Evolutionary conservation across 2,797 vertebrate genomes (phyloP).

Genomic region (Catharus ustulatus): DNA sequence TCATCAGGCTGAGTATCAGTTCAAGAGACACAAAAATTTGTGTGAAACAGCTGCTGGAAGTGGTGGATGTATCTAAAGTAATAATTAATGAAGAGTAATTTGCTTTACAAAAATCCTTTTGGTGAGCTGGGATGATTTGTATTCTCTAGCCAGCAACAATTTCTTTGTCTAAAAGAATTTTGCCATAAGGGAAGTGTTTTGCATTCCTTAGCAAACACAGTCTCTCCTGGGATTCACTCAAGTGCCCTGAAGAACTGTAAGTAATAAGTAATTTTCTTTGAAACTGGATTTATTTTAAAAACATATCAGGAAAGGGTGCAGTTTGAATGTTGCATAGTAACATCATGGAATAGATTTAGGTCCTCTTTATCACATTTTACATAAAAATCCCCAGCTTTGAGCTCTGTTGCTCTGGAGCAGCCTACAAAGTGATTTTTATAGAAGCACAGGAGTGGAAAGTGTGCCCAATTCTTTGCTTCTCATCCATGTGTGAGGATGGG

Average conservation of each 20-base stretch:
- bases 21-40: neutral
- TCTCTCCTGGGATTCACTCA: neutral
- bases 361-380: neutral
- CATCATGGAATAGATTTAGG: neutral
- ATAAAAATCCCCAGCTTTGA: neutral
- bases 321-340: neutral
- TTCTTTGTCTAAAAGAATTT: conserved; percentile 21
- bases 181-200: conserved; percentile 11
- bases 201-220: neutral
- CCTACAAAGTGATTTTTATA: neutral
- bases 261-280: neutral
- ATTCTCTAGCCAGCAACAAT: neutral
- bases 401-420: neutral
- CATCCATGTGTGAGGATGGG: neutral
- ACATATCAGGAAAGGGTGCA: neutral
- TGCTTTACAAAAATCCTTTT: neutral
- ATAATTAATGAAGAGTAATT: neutral
- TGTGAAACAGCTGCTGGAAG: neutral
- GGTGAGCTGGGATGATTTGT: neutral
- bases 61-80: neutral
- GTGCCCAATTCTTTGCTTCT: neutral
- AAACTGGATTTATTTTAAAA: neutral
- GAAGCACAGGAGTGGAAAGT: neutral
- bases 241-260: neutral
- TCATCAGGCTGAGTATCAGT: neutral